Evolutionary conservation across 1,140 invertebrate species (phyloP).

Genomic region (Tetragonula clypearis): DNA sequence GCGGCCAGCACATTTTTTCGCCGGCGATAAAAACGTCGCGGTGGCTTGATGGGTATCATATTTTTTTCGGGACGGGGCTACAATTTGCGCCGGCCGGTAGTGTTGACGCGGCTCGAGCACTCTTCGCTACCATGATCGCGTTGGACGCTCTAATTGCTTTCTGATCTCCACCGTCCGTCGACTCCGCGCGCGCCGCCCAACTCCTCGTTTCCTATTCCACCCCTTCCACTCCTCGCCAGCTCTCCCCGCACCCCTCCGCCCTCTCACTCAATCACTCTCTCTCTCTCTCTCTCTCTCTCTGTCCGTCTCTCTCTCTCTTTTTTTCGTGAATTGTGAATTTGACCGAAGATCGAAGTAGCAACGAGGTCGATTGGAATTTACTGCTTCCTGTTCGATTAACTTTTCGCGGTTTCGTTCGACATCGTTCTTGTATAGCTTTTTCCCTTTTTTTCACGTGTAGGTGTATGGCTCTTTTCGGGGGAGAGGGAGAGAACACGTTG

Average conservation of each 20-base stretch:
- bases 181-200: neutral
- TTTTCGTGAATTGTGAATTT: slow-evolving; percentile 19
- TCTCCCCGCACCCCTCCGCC: too few relatives aligned
- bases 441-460: neutral
- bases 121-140: slow-evolving; percentile 37
- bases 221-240: neutral
- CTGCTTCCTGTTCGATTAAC: slow-evolving; percentile 30
- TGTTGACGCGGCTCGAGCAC: slow-evolving; percentile 45
- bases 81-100: slow-evolving; percentile 51
- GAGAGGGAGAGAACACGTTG: neutral
- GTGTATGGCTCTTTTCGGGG: neutral
- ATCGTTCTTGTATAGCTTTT: neutral
- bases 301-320: neutral
- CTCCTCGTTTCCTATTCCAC: neutral
- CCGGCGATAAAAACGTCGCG: slow-evolving; percentile 65
- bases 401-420: slow-evolving; percentile 22
- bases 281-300: neutral
- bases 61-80: slow-evolving; percentile 47
- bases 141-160: slow-evolving; percentile 50
- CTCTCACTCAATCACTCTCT: neutral
- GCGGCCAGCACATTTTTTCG: slow-evolving; percentile 56
- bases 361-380: slow-evolving; percentile 18
- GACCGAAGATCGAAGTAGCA: slow-evolving; percentile 19
- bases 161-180: slow-evolving; percentile 33
- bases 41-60: slow-evolving; percentile 62